Base-by-base conservation (phyloP, 2,113 vertebrate species). In the Nycticryphes semicollaris region DNA sequence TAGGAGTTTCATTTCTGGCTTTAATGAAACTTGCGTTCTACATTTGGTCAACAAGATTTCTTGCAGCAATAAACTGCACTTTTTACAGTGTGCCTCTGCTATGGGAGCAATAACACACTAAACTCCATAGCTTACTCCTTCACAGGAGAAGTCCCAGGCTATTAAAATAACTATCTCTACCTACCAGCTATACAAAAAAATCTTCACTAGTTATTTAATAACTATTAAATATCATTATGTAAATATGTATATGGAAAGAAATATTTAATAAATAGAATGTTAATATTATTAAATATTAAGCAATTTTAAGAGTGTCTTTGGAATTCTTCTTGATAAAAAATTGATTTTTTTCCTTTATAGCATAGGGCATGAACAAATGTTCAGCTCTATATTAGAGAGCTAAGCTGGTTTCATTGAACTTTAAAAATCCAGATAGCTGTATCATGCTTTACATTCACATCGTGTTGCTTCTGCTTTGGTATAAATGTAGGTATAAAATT, bases 1-100 rank as follows among this genome's bases (percentile, higher is more conserved):
- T 67, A 79, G 69, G 57, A 88, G 24, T 95, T 97, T 97, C 73
- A 96, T 97, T 96, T 96, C 83, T 96, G 75, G 30, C 31, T 96
- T 94, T 92, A 96, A 94, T 93, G 79, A 96, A 97, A 96, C 76
- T 73, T 96, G 57, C 78, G 67, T 82, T 93, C 87, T 76, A 79
- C 76, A 43, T 87, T 95, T 82, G 78, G 72, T 76, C 90, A 86
- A 90, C 67, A 82, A 91, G 93, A 96, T 97, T 97, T 96, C 96
- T 97, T 90, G 60, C 78, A 80, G 84, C 91, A 96, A 95, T 96
- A 97, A 97, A 90, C 41, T 4, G 23, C 27, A 51, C 31, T 72
- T 93, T 89, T 76, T 78, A 57, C 72, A 50, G 27, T 0, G 0
- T 81, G n/a, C 28, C 39, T 76, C 66, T 84, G 50, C 50, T 87